Conservation (phyloP, 1,140 invertebrate species). For the Pachyrhynchus sulphureomaculatus region DNA sequence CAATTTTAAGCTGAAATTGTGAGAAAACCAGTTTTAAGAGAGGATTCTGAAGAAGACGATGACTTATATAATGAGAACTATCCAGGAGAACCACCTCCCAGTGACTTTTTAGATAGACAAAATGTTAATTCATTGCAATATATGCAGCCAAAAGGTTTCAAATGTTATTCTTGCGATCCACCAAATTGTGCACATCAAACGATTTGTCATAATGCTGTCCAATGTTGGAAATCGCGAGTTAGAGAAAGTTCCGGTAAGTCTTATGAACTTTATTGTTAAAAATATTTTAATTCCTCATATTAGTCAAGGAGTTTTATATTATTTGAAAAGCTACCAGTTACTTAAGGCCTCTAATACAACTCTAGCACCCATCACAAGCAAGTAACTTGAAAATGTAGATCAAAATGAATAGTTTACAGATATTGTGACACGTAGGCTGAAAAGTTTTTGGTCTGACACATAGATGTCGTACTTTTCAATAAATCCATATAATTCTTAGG, state of each 20-base stretch:
- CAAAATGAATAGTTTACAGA: too few relatives aligned
- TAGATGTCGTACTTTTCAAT: too few relatives aligned
- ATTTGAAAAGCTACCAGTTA: too few relatives aligned
- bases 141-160: slow-evolving; percentile 51
- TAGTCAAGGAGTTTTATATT: too few relatives aligned
- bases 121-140: slow-evolving; percentile 33
- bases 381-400: too few relatives aligned
- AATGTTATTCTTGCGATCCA: slow-evolving; percentile 63
- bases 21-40: slow-evolving; percentile 35
- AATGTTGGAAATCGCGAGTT: slow-evolving; percentile 80
- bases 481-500: too few relatives aligned
- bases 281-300: too few relatives aligned
- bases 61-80: slow-evolving; percentile 42
- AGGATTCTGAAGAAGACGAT: slow-evolving; percentile 42
- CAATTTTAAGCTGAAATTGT: slow-evolving; percentile 22
- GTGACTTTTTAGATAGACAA: slow-evolving; percentile 30
- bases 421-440: too few relatives aligned
- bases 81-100: slow-evolving; percentile 39
- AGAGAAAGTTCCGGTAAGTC: slow-evolving; percentile 62
- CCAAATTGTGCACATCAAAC: slow-evolving; percentile 55
- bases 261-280: not conserved
- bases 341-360: too few relatives aligned
- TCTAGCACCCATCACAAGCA: too few relatives aligned
- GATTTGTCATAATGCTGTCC: slow-evolving; percentile 55
- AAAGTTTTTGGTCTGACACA: too few relatives aligned